Evolutionary conservation across 2,797 vertebrate species (phyloP).

Genomic region (Cynopterus sphinx): DNA sequence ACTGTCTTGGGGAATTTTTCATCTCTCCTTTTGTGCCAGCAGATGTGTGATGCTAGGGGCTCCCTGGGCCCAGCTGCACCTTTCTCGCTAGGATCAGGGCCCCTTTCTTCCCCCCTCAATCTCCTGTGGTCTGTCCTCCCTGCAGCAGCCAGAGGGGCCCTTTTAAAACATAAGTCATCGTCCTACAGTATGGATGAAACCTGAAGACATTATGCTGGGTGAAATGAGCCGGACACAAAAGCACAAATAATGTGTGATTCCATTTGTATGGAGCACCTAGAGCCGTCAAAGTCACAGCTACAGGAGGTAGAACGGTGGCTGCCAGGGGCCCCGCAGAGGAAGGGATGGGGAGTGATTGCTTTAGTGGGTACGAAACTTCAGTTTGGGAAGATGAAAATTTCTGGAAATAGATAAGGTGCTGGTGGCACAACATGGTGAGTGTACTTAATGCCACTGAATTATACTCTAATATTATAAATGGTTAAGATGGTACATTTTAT

Average conservation of each 20-base stretch:
- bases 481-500: background rate
- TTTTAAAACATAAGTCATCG: background rate
- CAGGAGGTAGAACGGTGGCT: background rate
- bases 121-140: background rate
- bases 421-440: background rate
- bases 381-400: background rate
- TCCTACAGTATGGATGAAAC: too few relatives aligned
- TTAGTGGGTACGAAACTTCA: background rate
- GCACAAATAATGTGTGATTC: background rate
- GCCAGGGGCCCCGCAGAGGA: background rate
- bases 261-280: accelerated
- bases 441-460: background rate
- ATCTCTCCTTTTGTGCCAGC: background rate
- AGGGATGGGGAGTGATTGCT: background rate
- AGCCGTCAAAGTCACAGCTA: background rate
- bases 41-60: too few relatives aligned
- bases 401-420: background rate
- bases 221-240: background rate
- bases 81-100: background rate
- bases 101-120: background rate
- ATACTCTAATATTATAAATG: background rate
- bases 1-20: background rate
- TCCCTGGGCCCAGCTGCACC: background rate
- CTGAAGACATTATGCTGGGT: background rate
- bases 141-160: background rate